These are phyloP conservation scores for Eptatretus atami DNA, from an alignment of 2,797 vertebrate genomes.

Conservation along the genomic window DNA sequence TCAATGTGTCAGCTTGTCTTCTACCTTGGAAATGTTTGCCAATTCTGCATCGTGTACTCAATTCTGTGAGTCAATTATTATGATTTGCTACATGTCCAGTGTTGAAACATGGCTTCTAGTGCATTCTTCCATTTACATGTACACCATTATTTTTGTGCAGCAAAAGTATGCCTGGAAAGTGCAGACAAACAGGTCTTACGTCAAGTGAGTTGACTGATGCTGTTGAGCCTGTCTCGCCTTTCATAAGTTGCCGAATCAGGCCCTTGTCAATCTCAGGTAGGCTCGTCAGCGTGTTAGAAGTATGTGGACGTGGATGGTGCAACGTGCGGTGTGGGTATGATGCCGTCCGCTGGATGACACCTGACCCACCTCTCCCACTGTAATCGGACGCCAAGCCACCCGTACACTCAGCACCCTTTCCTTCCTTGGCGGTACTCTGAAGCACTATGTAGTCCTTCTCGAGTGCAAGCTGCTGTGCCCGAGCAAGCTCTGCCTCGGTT, in stretches of 20 bases:
- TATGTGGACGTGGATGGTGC: background rate
- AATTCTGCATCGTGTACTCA: no score
- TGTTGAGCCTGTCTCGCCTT: conserved; percentile 4
- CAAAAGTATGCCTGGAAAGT: no score
- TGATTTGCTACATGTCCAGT: no score
- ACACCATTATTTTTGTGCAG: no score
- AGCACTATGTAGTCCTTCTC: conserved; percentile 96
- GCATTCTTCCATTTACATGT: no score
- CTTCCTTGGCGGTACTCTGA: conserved; percentile 14
- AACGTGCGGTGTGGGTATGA: background rate
- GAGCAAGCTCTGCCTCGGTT: conserved; percentile 43
- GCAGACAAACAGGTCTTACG: background rate
- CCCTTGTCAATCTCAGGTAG: conserved; percentile 5
- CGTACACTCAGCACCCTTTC: conserved; percentile 1
- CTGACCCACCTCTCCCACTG: conserved; percentile 1
- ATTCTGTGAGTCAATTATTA: no score
- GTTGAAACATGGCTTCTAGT: no score
- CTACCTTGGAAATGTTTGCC: no score
- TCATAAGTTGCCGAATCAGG: conserved; percentile 2
- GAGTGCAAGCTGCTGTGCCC: conserved; percentile 55
- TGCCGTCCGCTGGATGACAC: background rate
- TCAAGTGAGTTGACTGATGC: conserved; percentile 1
- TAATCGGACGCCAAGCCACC: background rate
- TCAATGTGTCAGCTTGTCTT: no score
- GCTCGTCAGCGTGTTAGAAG: conserved; percentile 1